A percentile compares a stretch with the other conserved stretches of the same genome.
Conservation (phyloP, 2,113 vertebrate species). For the Acinonyx jubatus region DNA sequence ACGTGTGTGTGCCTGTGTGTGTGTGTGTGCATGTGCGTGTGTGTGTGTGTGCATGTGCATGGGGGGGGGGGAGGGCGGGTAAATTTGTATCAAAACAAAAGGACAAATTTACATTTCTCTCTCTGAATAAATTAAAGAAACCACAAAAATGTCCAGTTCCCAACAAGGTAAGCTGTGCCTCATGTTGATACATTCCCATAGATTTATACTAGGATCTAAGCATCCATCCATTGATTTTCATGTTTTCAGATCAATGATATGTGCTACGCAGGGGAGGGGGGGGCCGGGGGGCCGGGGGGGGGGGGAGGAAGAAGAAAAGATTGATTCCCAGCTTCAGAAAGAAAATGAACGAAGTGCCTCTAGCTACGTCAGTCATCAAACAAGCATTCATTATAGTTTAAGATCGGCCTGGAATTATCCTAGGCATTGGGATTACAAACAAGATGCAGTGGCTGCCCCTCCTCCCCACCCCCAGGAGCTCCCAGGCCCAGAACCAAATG, state of each 20-base stretch:
- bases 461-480: background rate
- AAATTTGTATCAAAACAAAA: background rate
- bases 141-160: background rate
- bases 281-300: no score
- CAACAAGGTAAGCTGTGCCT: background rate
- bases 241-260: slow-evolving; percentile 14
- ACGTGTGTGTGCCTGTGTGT: accelerated
- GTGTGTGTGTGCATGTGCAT: accelerated
- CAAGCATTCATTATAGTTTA: background rate
- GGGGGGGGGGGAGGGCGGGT: background rate
- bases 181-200: background rate
- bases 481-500: background rate
- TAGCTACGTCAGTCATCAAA: background rate
- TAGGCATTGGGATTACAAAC: background rate
- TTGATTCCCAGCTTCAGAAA: slow-evolving; percentile 29
- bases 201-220: background rate
- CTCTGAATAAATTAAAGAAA: slow-evolving; percentile 26
- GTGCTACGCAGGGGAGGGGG: background rate
- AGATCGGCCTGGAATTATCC: background rate
- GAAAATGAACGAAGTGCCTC: background rate
- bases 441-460: background rate
- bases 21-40: no score
- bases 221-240: background rate
- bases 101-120: background rate
- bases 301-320: background rate